Base-by-base conservation (phyloP, 1,140 invertebrate species). In the Nephila pilipes region DNA sequence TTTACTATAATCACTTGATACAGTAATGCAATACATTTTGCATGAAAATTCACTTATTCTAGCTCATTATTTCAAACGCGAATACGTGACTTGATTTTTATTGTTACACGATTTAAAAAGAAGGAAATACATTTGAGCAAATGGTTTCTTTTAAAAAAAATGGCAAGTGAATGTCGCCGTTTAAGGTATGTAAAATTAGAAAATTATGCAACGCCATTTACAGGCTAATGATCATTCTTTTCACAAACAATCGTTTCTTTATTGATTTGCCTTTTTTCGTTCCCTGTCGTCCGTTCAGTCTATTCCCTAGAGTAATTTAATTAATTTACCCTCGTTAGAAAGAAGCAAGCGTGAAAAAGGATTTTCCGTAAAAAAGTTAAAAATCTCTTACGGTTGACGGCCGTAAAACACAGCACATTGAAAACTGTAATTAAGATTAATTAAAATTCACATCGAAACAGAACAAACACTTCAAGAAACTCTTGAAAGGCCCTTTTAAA, bases 351-450 rank as follows among this genome's bases (percentile, higher is more conserved):
- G 32, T 60, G 57, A 38, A 58, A 87, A 58, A 85, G 55, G 38
- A 83, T 55, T 55, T 46, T 46, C 55, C 46, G 20, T 55, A 57
- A 54, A 54, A 83, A 29, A 5, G 46, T 22, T 22, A 57, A 54
- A 83, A 83, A 83, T 16, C 22, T 75, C 81, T 22, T 54, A 57
- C 38, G 46, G 25, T 16, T 54, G 14, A 22, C n/a, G 14, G 38
- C n/a, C 81, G 18, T 54, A 81, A 81, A 81, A 46, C 36, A 18
- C 55, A 58, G 18, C 25, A 46, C 46, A 46, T 60, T 87, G 14
- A 16, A 16, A 38, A 69, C 29, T 18, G 88, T 57, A 54, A 90
- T 90, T 90, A 90, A 90, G 88, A 90, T 90, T 90, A 90, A 90
- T 90, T 90, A 90, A 90, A 90, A 79, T 60, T 25, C 65, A 79